Conservation (phyloP, 2,888 invertebrate species). For the Calameuta idolon region DNA sequence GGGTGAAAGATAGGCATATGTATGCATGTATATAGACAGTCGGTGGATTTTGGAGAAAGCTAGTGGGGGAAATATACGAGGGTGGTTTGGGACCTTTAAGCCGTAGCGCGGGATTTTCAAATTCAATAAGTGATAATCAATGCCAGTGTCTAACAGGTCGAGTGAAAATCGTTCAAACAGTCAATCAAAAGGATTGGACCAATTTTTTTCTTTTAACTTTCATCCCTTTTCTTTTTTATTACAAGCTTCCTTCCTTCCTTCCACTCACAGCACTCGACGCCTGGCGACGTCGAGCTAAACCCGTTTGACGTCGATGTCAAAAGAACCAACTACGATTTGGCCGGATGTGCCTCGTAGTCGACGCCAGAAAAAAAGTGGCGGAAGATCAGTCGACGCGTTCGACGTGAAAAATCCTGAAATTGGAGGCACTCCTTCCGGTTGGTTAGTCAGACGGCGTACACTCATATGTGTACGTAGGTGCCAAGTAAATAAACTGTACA, state of each 20-base stretch:
- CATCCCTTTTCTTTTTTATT: conserved; percentile 19
- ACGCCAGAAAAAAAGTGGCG: not conserved
- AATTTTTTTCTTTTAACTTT: conserved; percentile 18
- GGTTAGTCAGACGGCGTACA: not conserved
- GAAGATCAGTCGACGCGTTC: not conserved
- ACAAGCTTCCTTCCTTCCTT: conserved; percentile 26
- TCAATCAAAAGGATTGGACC: conserved; percentile 57
- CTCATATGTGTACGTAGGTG: not conserved
- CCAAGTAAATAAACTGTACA: not conserved
- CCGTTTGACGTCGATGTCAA: conserved; percentile 48
- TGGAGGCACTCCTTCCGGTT: not conserved
- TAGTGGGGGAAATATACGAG: conserved; percentile 26
- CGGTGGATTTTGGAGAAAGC: conserved; percentile 46
- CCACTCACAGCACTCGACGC: conserved; percentile 12
- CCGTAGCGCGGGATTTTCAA: conserved; percentile 38
- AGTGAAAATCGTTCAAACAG: conserved; percentile 66
- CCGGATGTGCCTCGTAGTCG: not conserved
- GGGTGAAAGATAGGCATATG: not conserved
- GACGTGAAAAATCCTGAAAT: not conserved
- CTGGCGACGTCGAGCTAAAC: not conserved
- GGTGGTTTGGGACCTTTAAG: not conserved
- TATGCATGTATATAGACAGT: not conserved
- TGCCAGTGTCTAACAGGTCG: conserved; percentile 55
- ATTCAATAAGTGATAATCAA: conserved; percentile 66
- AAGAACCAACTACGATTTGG: conserved; percentile 17